phyloP scores from a whole-genome alignment of 1,140 invertebrate species.

The Neodiprion lecontei region DNA sequence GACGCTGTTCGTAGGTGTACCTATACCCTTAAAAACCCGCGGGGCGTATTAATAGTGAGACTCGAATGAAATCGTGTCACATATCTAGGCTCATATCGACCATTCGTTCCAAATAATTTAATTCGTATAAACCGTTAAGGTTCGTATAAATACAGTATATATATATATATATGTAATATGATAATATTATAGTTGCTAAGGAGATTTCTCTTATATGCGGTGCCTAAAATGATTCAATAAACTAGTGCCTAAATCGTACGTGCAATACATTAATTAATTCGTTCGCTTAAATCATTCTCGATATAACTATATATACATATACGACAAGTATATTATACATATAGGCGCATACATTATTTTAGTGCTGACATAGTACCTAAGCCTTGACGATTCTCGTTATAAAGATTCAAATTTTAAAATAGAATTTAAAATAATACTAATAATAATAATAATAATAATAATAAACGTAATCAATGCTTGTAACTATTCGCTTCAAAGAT shows the following conservation, averaged over 20 bases:
- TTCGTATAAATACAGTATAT: not conserved
- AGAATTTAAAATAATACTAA: not conserved
- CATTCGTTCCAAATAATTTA: slow-evolving; percentile 11
- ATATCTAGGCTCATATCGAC: slow-evolving; percentile 47
- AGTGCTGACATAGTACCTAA: slow-evolving; percentile 11
- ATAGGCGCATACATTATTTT: slow-evolving; percentile 9
- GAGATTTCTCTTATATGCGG: slow-evolving; percentile 31
- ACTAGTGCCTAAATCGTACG: slow-evolving; percentile 50
- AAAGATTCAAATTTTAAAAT: not conserved
- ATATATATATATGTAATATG: not conserved
- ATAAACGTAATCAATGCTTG: not conserved
- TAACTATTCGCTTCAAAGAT: not conserved
- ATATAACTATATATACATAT: no score
- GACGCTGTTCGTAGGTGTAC: no score
- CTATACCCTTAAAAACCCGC: no score
- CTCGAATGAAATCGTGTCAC: slow-evolving; percentile 25
- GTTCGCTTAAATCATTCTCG: slow-evolving; percentile 2
- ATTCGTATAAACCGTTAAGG: not conserved
- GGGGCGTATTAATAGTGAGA: not conserved
- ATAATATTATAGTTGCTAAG: slow-evolving; percentile 6
- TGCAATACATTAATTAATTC: slow-evolving; percentile 32
- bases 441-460: slow-evolving; percentile 10
- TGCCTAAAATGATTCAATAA: slow-evolving; percentile 54
- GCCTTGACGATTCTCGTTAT: slow-evolving; percentile 10
- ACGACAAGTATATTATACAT: not conserved